Base-by-base conservation (phyloP, 2,113 vertebrate species). In the Neogobius melanostomus region DNA sequence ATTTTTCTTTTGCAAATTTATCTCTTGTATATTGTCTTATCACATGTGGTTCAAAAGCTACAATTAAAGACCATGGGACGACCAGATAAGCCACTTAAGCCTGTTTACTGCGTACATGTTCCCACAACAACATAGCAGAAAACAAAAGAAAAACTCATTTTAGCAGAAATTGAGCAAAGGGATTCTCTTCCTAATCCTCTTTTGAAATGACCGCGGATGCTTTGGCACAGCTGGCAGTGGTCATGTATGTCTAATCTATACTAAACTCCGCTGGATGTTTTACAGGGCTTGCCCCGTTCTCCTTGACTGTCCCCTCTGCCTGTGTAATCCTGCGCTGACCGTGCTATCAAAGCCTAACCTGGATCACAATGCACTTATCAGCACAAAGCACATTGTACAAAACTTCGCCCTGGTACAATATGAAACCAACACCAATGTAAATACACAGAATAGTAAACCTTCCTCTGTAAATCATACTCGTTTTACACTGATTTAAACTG, bases 241-340 rank as follows among this genome's bases (percentile, higher is more conserved):
- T 82, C 90, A 88, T 90, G 88, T 88, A 91, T 87, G 88, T 91
- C 87, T 91, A 92, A 91, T 92, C 88, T 91, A 90, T 81, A 83
- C 52, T 69, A 82, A 89, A 89, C 86, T 91, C 84, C 70, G 79
- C 80, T 75, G 73, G 81, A 80, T 90, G 84, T 89, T 90, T 89
- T 84, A 88, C 85, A 86, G 79, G 67, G 54, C 73, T 71, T 68
- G 42, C 69, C 71, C 81, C 60, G 67, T 77, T 83, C 77, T 75
- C 80, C 74, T 61, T 62, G 60, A 51, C 66, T 52, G 48, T 77
- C 72, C 72, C 66, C 73, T 71, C 42, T 21, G 72, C 66, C 61
- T 71, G 67, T 59, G 77, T 92, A 92, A 92, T 90, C 86, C 85
- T 63, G 66, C 80, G 69, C 76, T 86, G 84, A 89, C 86, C 71